Evolutionary conservation across 2,113 vertebrate species (phyloP).

Genomic region (Corapipo altera): DNA sequence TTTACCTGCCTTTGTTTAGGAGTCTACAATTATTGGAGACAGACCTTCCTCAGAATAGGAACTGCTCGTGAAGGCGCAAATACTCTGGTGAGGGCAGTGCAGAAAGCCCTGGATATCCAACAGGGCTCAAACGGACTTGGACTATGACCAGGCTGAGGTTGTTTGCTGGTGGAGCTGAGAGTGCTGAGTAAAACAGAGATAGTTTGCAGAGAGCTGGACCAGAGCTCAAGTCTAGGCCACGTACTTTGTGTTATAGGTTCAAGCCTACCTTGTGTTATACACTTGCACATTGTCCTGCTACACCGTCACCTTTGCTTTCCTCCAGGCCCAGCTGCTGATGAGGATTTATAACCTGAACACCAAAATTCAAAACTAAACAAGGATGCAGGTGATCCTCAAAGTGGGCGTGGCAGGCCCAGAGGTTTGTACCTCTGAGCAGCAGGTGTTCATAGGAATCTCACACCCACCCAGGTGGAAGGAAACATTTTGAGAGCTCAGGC

Average conservation of each 20-base stretch:
- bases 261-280: not conserved
- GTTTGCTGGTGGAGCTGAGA: not conserved
- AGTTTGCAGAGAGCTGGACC: not conserved
- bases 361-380: not conserved
- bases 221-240: not conserved
- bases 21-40: not conserved
- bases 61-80: not conserved
- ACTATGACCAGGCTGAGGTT: not conserved
- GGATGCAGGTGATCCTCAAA: too few relatives aligned
- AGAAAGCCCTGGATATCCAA: not conserved
- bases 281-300: not conserved
- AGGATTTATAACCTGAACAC: rapidly evolving
- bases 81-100: not conserved
- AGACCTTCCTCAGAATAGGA: not conserved
- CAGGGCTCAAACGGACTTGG: not conserved
- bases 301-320: not conserved
- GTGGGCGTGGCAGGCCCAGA: not conserved
- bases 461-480: not conserved
- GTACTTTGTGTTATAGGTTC: not conserved
- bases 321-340: not conserved
- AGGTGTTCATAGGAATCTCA: rapidly evolving
- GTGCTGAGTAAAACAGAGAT: not conserved
- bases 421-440: not conserved
- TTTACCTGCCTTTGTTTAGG: not conserved
- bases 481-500: not conserved